A percentile compares a stretch with the other conserved stretches of the same genome.
phyloP scores from a whole-genome alignment of 2,113 vertebrate species.

The human (Homo sapiens) region GRCh38 chr11:16820001-16820500 shows the following conservation, averaged over 20 bases:
- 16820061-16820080: background rate
- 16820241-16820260: background rate
- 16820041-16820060: background rate
- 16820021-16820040: background rate
- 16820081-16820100: background rate
- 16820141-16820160: background rate
- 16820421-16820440: background rate
- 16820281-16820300: background rate
- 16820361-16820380: constrained; percentile 13
- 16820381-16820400: background rate
- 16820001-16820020: background rate
- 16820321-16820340: background rate
- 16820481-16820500: background rate
- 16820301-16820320: background rate
- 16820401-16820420: constrained; percentile 3
- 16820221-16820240: background rate
- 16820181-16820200: background rate
- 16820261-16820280: background rate
- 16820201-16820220: background rate
- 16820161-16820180: constrained; percentile 1
- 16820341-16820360: background rate
- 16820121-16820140: background rate
- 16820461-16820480: constrained; percentile 63
- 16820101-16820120: background rate
- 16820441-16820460: background rate